Base-by-base conservation (phyloP, 2,113 vertebrate genomes). In the Peromyscus leucopus region DNA sequence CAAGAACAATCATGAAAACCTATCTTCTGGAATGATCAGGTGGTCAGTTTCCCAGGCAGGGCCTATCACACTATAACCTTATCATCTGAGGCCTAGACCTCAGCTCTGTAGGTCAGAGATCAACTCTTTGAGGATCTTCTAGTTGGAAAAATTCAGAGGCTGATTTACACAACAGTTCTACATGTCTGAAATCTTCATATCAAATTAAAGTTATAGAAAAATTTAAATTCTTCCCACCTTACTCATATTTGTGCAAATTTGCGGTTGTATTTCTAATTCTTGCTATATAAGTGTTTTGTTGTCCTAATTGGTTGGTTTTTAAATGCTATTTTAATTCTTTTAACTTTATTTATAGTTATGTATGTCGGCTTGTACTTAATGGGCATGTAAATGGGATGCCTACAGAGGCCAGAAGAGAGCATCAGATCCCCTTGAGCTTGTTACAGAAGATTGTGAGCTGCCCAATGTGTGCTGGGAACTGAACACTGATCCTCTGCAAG, bases 171-270 rank as follows among this genome's bases (percentile, higher is more conserved):
- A 39, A 80, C 17, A 93, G 21, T 28, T 86, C 59, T 92, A 16
- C 2, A 65, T 86, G 22, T 46, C 74, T 59, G 2, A 33, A 97
- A 95, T 95, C 61, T 67, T 88, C 55, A 57, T 36, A 84, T 65
- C 55, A 96, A 94, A 90, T 65, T 74, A 84, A 46, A 22, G 79
- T 91, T 91, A 94, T 3, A 76, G 39, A 85, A 74, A 94, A 79
- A 93, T 59, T 42, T 71, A 82, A 31, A 46, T 59, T 59, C 36
- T 83, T 51, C 1, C 6, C 85, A 7, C n/a, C 65, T 93, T 69
- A 46, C 63, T 91, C 39, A 63, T 67, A 65, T 82, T 61, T 80
- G 28, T 19, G 9, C 3, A 96, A 96, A 96, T 72, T 48, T 26
- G 15, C 11, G 39, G 39, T 89, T 94, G 11, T 76, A 36, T 31